phyloP scores from a whole-genome alignment of 2,888 invertebrate genomes.

The Amorpha juglandis region DNA sequence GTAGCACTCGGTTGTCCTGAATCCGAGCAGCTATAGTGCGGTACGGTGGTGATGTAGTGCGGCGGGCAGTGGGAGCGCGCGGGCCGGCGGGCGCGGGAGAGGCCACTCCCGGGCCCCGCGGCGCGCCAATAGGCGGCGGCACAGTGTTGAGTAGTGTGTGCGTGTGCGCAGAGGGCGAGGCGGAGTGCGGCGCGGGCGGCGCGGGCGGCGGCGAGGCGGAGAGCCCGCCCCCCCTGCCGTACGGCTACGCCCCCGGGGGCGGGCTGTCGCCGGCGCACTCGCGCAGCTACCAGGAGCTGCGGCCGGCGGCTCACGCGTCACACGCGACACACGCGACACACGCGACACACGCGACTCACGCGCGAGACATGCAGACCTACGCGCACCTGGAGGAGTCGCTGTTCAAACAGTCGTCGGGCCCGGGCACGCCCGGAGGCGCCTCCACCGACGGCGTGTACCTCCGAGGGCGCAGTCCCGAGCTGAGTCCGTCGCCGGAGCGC shows the following conservation, averaged over 20 bases:
- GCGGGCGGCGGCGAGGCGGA: conserved; percentile 61
- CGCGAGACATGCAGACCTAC: conserved; percentile 78
- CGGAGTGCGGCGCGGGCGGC: conserved; percentile 69
- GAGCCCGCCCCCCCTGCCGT: conserved; percentile 71
- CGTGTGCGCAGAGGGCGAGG: conserved; percentile 71
- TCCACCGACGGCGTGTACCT: conserved; percentile 66
- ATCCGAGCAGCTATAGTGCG: no score
- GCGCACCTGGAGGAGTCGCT: conserved; percentile 69
- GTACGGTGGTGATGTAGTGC: background rate
- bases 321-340: conserved; percentile 54
- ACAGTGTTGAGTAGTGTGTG: conserved; percentile 45
- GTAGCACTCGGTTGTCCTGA: no score
- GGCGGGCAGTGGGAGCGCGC: conserved; percentile 30
- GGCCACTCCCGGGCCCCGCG: conserved; percentile 30
- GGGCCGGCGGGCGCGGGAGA: conserved; percentile 28
- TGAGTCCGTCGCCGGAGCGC: conserved; percentile 65
- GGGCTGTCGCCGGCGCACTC: conserved; percentile 69
- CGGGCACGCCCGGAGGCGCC: conserved; percentile 48
- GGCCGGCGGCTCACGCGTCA: conserved; percentile 58
- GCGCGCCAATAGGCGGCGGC: conserved; percentile 30
- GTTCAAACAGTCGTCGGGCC: conserved; percentile 52
- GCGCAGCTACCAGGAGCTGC: conserved; percentile 81
- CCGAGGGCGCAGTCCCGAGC: conserved; percentile 66
- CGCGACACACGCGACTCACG: conserved; percentile 55
- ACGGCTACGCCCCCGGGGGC: conserved; percentile 67